Evolutionary conservation across 2,888 invertebrate species (phyloP), one percentile per base, ranked within the genome.

Genomic region (Dryobota labecula): DNA sequence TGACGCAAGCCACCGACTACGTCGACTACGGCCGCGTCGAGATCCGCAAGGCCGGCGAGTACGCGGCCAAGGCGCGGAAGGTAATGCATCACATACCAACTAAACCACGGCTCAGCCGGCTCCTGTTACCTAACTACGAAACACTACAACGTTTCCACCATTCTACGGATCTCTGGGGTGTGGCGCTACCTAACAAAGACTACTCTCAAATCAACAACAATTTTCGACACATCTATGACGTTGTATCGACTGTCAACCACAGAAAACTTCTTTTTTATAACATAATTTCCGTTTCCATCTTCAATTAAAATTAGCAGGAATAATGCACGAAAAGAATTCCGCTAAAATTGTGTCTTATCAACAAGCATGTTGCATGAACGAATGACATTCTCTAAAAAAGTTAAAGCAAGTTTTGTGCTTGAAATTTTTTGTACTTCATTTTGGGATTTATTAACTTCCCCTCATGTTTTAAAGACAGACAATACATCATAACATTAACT

Each of bases 21-120:
- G 98, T 99, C 89, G 97, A 97, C 91, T 96, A 97, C 84, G 99
- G 98, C 87, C 97, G 97, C 88, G 96, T 96, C 86, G 97, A 99
- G 94, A 97, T 99, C 86, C 96, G 96, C 92, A 96, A 97, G 91
- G 99, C 99, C 84, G 97, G 97, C 90, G 97, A 97, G 90, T 99
- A 98, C 96, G 98, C 98, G 94, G 97, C 97, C 93, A 98, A 98
- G 96, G 98, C 99, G 87, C 97, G 98, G 96, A 98, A 98, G 98
- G 98, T 98, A 97, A 94, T 82, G 76, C 79, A 73, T 66, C 64
- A 62, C 65, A 56, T 51, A 76, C 61, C 58, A 61, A 68, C 70
- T 71, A 66, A 69, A 75, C 61, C 56, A 70, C 73, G 64, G 74
- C 77, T 69, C 80, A 53, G 72, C 78, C 75, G 66, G 38, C 63